phyloP scores from a whole-genome alignment of 1,140 invertebrate species.

The Colletes latitarsis region DNA sequence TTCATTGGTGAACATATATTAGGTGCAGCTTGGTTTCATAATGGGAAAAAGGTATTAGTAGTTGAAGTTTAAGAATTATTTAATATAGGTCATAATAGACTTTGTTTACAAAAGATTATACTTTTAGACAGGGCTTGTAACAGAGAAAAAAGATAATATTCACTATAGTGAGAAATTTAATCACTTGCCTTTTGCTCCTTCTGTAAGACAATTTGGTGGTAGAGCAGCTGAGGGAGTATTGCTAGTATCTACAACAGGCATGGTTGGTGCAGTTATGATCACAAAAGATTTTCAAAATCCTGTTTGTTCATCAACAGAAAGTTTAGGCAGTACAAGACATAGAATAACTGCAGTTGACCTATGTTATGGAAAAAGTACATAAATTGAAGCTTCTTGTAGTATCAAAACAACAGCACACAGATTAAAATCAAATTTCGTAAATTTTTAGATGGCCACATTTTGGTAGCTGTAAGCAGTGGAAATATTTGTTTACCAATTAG shows the following conservation, averaged over 20 bases:
- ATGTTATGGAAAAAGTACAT: constrained; percentile 87
- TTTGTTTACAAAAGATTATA: background rate
- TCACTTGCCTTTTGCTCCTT: constrained; percentile 88
- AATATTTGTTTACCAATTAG: constrained; percentile 87
- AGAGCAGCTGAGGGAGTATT: constrained; percentile 90
- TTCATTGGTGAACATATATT: constrained; percentile 91
- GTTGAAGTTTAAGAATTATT: background rate
- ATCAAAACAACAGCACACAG: constrained; percentile 4
- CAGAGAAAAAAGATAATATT: constrained; percentile 90
- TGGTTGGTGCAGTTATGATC: constrained; percentile 87
- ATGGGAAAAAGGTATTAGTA: constrained; percentile 86
- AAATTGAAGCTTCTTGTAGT: constrained; percentile 3
- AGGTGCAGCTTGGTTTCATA: constrained; percentile 91
- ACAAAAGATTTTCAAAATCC: constrained; percentile 80
- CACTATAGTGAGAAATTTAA: constrained; percentile 93
- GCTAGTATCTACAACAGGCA: constrained; percentile 91
- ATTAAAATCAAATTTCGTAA: constrained; percentile 34
- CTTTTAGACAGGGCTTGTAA: constrained; percentile 78
- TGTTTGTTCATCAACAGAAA: constrained; percentile 83
- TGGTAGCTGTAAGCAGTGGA: constrained; percentile 88
- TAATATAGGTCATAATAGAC: background rate
- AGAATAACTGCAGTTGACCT: constrained; percentile 89
- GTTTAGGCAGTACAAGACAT: constrained; percentile 87
- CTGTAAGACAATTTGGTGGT: constrained; percentile 92
- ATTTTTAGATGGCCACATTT: constrained; percentile 86